Conservation (phyloP, 2,888 invertebrate species). For the Agrochola litura region DNA sequence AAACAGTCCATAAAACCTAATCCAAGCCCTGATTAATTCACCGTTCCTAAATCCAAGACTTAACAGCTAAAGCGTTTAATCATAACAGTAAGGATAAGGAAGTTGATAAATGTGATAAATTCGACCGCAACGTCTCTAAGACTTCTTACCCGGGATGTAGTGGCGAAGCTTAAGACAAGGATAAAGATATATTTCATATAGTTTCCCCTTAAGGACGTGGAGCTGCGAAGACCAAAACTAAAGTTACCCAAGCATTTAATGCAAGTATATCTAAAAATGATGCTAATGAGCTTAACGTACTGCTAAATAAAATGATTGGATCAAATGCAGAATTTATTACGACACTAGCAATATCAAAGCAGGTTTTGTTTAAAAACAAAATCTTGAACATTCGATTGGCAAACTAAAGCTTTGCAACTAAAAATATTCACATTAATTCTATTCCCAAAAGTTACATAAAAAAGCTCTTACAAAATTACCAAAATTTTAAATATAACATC, state of each 20-base stretch:
- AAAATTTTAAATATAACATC: conserved; percentile 10
- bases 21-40: conserved; percentile 63
- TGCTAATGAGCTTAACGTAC: not conserved
- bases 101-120: conserved; percentile 66
- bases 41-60: conserved; percentile 65
- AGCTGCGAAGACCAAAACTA: not conserved
- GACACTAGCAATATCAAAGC: not conserved
- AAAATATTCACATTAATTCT: not conserved
- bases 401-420: not conserved
- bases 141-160: conserved; percentile 8
- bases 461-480: not conserved
- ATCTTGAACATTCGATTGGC: not conserved
- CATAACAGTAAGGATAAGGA: conserved; percentile 62
- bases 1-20: conserved; percentile 65
- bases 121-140: conserved; percentile 41
- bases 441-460: conserved; percentile 3
- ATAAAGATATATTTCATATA: conserved; percentile 4
- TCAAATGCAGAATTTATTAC: not conserved
- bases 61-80: conserved; percentile 65
- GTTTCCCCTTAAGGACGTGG: not conserved
- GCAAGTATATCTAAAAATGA: not conserved
- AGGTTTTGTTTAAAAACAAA: not conserved
- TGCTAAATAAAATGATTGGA: not conserved
- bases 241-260: not conserved
- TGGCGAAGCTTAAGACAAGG: conserved; percentile 4